phyloP scores from a whole-genome alignment of 2,797 vertebrate species.

The Myripristis murdjan region DNA sequence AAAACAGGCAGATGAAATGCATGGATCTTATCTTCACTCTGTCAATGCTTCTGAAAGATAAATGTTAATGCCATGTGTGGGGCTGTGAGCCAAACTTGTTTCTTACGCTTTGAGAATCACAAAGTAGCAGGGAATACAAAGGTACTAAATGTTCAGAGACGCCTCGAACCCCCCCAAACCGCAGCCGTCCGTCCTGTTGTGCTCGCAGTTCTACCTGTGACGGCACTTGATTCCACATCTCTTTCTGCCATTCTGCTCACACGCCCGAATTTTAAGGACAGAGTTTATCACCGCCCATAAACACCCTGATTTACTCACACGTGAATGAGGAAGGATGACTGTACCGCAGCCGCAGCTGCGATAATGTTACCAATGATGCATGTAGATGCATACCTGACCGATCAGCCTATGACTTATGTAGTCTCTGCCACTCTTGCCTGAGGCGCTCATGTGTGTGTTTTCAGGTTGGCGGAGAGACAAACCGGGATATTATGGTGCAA shows the following conservation, averaged over 20 bases:
- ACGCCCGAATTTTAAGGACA: conserved; percentile 1
- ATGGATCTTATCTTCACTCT: conserved; percentile 10
- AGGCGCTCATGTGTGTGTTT: conserved; percentile 10
- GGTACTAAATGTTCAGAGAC: neutral
- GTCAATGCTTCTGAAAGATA: conserved; percentile 14
- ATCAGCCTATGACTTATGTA: neutral
- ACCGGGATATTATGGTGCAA: conserved; percentile 19
- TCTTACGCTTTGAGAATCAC: conserved; percentile 22
- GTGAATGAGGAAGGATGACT: neutral
- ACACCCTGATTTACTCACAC: neutral
- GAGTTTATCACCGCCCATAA: neutral
- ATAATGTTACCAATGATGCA: neutral
- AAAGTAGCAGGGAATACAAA: neutral
- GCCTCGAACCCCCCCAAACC: conserved; percentile 2
- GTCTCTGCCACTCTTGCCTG: neutral
- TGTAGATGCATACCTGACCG: conserved; percentile 1
- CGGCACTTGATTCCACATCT: conserved; percentile 3
- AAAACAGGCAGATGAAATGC: neutral
- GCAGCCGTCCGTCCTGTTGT: neutral
- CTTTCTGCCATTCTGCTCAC: neutral
- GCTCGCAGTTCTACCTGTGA: neutral
- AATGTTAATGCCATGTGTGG: neutral
- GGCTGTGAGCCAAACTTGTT: conserved; percentile 15
- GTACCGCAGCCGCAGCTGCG: neutral
- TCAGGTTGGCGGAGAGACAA: conserved; percentile 40